Evolutionary conservation across 1,140 invertebrate genomes (phyloP).

Genomic region (Meloidogyne floridensis): DNA sequence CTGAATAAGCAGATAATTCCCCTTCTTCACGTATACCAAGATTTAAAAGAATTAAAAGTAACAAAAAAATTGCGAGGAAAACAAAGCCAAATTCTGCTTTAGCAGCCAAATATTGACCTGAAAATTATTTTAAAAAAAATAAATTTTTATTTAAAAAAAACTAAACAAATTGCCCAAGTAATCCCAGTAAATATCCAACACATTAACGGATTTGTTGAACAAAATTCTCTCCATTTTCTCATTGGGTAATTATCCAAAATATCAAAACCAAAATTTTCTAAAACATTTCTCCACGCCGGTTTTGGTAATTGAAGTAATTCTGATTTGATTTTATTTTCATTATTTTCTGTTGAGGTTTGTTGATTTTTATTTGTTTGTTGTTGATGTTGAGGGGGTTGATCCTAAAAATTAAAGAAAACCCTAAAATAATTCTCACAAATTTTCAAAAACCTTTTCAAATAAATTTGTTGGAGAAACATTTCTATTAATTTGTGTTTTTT

Average conservation of each 20-base stretch:
- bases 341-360: neutral
- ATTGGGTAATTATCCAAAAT: constrained; percentile 49
- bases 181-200: constrained; percentile 47
- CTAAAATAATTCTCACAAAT: neutral
- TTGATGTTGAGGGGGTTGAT: neutral
- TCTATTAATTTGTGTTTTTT: neutral
- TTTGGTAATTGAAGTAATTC: constrained; percentile 4
- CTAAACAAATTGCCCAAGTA: constrained; percentile 43
- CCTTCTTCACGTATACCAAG: constrained; percentile 75
- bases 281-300: constrained; percentile 19
- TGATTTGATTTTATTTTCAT: neutral
- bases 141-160: neutral
- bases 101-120: constrained; percentile 45
- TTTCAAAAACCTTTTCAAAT: neutral
- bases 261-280: constrained; percentile 49
- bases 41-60: constrained; percentile 82
- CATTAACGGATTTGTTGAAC: constrained; percentile 36
- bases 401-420: neutral
- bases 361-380: neutral
- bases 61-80: constrained; percentile 79
- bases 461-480: neutral
- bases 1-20: constrained; percentile 89
- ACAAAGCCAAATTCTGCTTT: constrained; percentile 82
- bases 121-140: neutral
- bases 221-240: constrained; percentile 53